Evolutionary conservation across 2,888 invertebrate genomes (phyloP), one percentile per base, ranked within the genome.

Genomic region (Ornithoptera priamus): DNA sequence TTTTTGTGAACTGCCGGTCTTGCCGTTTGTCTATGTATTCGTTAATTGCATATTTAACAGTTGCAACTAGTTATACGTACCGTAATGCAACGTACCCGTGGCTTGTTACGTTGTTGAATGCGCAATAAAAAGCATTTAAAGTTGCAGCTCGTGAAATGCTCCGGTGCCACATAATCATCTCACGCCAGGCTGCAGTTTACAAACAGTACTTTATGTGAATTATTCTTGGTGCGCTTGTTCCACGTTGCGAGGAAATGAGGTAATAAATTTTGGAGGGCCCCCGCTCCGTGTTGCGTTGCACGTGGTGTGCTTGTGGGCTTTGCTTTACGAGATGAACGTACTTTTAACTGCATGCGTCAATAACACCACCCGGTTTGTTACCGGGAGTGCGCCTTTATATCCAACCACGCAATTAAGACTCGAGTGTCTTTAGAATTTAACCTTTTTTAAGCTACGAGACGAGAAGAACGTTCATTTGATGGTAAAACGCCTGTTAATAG

Each of bases 121-220:
- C 42, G 58, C 62, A 69, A 66, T 58, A 50, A 65, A 46, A 56
- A 67, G 53, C 60, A 65, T 50, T 70, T 50, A 70, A 39, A 36
- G 70, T 66, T 17, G 70, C 59, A n/a, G 53, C 66, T 67, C 67
- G 63, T 70, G 67, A 70, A 70, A 64, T 68, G 63, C 50, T 59
- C 59, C 59, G 50, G 50, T 39, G 58, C 62, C 65, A 62, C 58
- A 65, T 66, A 70, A 70, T 70, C 70, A 67, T 70, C 70, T 59
- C 67, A 63, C 57, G 63, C 58, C 69, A 62, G 62, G 67, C 62
- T 66, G 70, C 70, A 70, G 70, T 70, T 70, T 70, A 70, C 67
- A 70, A 70, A 70, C 70, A 67, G 66, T 59, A 67, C 60, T 70
- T 70, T 70, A 70, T 70, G 70, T 67, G 70, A 70, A 67, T 67